These are phyloP conservation scores for Meiosimyza decipiens DNA, from an alignment of 2,888 invertebrate genomes.

Conservation along the genomic window DNA sequence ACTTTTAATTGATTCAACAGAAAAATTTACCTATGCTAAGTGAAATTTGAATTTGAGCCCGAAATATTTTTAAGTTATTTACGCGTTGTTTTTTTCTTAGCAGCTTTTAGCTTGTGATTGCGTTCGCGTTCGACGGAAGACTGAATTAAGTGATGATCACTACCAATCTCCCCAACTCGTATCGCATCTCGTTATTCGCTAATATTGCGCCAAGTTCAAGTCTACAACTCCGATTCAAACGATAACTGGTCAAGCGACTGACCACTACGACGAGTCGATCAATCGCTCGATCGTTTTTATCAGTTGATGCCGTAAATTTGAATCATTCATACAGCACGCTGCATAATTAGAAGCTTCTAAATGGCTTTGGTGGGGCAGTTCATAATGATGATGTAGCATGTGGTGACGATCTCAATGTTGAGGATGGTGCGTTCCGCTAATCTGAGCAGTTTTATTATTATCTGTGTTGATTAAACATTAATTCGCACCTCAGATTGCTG, in stretches of 20 bases:
- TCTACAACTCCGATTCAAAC: constrained; percentile 15
- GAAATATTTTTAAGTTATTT: no score
- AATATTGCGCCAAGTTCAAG: constrained; percentile 20
- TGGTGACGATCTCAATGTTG: neutral
- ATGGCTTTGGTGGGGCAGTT: constrained; percentile 6
- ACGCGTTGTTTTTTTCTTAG: neutral
- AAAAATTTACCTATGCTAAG: no score
- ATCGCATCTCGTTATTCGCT: constrained; percentile 16
- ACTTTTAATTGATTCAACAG: neutral
- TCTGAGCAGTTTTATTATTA: neutral
- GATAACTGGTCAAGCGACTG: constrained; percentile 38
- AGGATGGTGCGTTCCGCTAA: neutral
- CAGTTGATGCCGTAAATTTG: constrained; percentile 9
- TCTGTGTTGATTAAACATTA: neutral
- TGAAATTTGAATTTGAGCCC: no score
- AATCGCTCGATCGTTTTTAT: constrained; percentile 9
- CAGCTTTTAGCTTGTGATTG: constrained; percentile 38
- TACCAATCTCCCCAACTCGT: constrained; percentile 39
- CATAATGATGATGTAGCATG: neutral
- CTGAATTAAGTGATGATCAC: constrained; percentile 42
- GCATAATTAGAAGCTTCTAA: constrained; percentile 32
- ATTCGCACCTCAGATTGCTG: neutral
- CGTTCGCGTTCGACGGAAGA: constrained; percentile 44
- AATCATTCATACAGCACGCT: constrained; percentile 1
- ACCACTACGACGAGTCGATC: constrained; percentile 21